These are phyloP conservation scores for Conus canariensis DNA, from an alignment of 2,888 invertebrate genomes.

Conservation along the genomic window DNA sequence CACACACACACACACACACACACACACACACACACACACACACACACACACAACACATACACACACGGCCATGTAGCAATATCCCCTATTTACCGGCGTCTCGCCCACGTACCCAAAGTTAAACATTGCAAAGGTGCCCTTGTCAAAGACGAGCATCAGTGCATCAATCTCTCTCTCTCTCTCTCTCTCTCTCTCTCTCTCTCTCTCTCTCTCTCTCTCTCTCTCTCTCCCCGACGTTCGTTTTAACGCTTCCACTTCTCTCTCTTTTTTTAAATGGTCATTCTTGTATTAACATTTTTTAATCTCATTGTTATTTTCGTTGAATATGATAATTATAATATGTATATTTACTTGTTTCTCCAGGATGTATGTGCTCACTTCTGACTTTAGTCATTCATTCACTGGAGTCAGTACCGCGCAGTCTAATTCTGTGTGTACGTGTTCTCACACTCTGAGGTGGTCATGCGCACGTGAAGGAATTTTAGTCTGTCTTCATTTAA, in stretches of 20 bases:
- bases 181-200: neutral
- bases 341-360: too few species aligned
- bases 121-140: neutral
- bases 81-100: too few species aligned
- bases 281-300: too few species aligned
- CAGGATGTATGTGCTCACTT: too few species aligned
- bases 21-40: slow-evolving; percentile 10
- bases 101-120: neutral
- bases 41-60: slow-evolving; percentile 1
- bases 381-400: too few species aligned
- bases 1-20: neutral
- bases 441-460: too few species aligned
- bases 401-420: too few species aligned
- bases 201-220: slow-evolving; percentile 3
- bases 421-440: too few species aligned
- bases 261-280: neutral
- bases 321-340: too few species aligned
- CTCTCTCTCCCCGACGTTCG: neutral
- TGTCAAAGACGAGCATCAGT: neutral
- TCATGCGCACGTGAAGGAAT: too few species aligned
- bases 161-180: neutral
- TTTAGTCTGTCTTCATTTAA: too few species aligned
- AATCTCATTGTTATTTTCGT: too few species aligned
- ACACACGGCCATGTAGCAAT: neutral
- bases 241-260: neutral